phyloP scores from a whole-genome alignment of 2,797 vertebrate genomes.

The Oreonectes daqikongensis region DNA sequence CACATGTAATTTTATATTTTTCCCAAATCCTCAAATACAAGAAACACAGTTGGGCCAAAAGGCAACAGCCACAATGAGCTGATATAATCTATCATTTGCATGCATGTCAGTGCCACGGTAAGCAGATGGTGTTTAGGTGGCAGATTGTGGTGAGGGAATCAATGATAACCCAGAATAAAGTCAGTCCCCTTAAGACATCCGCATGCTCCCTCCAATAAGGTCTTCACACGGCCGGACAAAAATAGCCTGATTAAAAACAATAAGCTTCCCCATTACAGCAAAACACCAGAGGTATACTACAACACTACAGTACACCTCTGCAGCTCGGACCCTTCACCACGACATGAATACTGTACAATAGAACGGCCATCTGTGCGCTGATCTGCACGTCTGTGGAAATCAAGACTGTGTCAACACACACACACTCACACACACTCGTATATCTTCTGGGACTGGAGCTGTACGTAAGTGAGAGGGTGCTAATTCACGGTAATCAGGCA shows the following conservation, averaged over 20 bases:
- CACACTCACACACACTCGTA: constrained; percentile 14
- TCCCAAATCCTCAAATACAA: neutral
- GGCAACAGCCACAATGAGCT: constrained; percentile 50
- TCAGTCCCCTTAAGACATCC: constrained; percentile 54
- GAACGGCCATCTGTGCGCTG: constrained; percentile 26
- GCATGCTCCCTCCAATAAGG: constrained; percentile 51
- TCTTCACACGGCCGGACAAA: constrained; percentile 42
- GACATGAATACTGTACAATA: constrained; percentile 34
- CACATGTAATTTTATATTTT: neutral
- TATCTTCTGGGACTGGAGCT: constrained; percentile 34
- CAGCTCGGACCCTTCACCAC: constrained; percentile 2
- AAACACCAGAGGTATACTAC: constrained; percentile 7
- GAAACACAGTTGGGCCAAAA: constrained; percentile 57
- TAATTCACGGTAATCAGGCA: constrained; percentile 78
- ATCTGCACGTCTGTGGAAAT: constrained; percentile 34
- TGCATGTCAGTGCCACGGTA: constrained; percentile 64
- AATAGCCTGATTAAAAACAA: constrained; percentile 50
- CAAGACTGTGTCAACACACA: constrained; percentile 42
- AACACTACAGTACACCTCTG: constrained; percentile 10
- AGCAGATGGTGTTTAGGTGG: constrained; percentile 63
- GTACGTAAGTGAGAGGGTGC: constrained; percentile 69
- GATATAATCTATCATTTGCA: constrained; percentile 68
- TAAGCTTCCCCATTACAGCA: constrained; percentile 49
- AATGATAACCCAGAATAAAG: constrained; percentile 61
- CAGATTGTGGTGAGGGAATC: constrained; percentile 58